Percentiles rank a stretch among this genome's conserved stretches.
Conservation (phyloP, 2,113 vertebrate species). For the Megaceryle maxima region DNA sequence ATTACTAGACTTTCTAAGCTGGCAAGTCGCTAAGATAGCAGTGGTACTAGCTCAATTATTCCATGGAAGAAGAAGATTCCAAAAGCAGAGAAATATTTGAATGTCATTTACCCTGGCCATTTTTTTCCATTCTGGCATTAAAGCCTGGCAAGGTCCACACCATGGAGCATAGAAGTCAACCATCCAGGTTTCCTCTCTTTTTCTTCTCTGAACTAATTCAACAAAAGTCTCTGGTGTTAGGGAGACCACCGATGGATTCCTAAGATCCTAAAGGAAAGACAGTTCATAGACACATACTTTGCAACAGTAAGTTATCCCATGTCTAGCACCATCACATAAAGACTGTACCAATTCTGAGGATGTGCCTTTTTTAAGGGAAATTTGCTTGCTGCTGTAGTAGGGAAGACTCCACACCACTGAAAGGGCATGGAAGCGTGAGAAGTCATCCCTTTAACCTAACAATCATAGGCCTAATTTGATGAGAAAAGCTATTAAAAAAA, state of each 20-base stretch:
- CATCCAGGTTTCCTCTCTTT: conserved; percentile 84
- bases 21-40: not conserved
- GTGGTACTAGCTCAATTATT: not conserved
- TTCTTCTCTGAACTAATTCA: conserved; percentile 81
- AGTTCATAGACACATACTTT: not conserved
- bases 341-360: not conserved
- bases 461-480: not conserved
- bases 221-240: conserved; percentile 85
- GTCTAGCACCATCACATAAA: not conserved
- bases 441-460: not conserved
- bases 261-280: conserved; percentile 83
- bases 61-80: not conserved
- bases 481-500: not conserved
- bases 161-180: conserved; percentile 97
- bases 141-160: conserved; percentile 95
- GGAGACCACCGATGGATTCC: conserved; percentile 85
- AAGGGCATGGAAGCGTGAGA: not conserved
- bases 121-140: conserved; percentile 96
- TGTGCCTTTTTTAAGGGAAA: not conserved
- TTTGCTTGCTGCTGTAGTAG: not conserved
- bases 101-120: conserved; percentile 87
- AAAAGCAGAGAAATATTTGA: not conserved
- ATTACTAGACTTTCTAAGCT: not conserved
- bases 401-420: not conserved
- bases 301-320: not conserved